Conservation (phyloP, 2,888 invertebrate species). For the Temnothorax ravouxi region DNA sequence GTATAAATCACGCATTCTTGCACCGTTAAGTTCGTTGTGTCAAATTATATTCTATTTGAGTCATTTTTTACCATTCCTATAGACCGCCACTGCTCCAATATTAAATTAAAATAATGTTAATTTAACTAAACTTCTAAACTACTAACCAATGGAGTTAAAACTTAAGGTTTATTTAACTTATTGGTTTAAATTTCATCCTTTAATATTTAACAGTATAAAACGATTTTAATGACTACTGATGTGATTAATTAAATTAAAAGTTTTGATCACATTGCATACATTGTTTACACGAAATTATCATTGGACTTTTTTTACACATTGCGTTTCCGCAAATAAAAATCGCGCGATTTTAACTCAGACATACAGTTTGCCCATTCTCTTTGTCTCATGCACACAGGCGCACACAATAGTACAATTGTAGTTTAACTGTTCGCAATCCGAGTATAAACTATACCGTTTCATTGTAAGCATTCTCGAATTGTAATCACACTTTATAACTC, state of each 20-base stretch:
- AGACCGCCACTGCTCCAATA: too few species aligned
- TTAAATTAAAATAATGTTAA: too few species aligned
- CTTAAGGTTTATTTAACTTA: too few species aligned
- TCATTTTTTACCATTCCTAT: too few species aligned
- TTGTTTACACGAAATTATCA: not conserved
- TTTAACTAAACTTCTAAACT: too few species aligned
- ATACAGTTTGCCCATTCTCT: not conserved
- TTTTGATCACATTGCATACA: not conserved
- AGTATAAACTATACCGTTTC: slow-evolving; percentile 13
- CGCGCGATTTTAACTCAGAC: not conserved
- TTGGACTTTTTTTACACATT: not conserved
- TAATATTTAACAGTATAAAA: too few species aligned
- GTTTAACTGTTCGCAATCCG: slow-evolving; percentile 10
- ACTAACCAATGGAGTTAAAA: too few species aligned
- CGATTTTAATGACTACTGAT: not conserved
- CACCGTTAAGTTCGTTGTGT: too few species aligned
- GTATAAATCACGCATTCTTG: not conserved
- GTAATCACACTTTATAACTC: slow-evolving; percentile 19
- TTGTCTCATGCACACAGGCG: not conserved
- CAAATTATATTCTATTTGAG: too few species aligned
- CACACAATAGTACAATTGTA: not conserved
- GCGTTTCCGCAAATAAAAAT: not conserved
- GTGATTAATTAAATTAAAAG: not conserved
- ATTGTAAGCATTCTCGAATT: slow-evolving; percentile 7
- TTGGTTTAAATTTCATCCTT: too few species aligned